Percentiles rank a stretch among this genome's conserved stretches.
Conservation (phyloP, 1,140 invertebrate genomes). For the Danaus melanippus region DNA sequence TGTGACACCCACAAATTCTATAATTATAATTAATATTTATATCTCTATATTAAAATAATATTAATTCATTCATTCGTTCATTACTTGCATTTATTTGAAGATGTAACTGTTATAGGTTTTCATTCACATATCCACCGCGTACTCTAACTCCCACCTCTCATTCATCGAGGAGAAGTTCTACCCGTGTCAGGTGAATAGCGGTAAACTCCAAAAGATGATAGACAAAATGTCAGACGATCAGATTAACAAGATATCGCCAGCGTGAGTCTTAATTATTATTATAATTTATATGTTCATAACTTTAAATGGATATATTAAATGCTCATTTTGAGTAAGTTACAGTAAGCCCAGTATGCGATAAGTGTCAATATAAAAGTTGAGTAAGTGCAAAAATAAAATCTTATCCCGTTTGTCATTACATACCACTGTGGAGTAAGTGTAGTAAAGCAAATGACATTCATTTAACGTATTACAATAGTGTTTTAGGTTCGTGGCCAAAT, state of each 20-base stretch:
- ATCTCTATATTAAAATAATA: too few species aligned
- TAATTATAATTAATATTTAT: too few species aligned
- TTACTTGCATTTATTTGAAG: neutral
- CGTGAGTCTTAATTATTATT: slow-evolving; percentile 54
- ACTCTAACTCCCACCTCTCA: slow-evolving; percentile 46
- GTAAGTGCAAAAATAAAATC: too few species aligned
- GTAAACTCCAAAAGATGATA: slow-evolving; percentile 37
- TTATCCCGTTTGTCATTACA: too few species aligned
- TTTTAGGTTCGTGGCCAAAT: slow-evolving; percentile 78
- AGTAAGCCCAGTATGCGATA: too few species aligned
- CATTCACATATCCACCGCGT: slow-evolving; percentile 61
- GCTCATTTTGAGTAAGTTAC: too few species aligned
- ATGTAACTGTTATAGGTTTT: slow-evolving; percentile 36
- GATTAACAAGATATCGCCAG: slow-evolving; percentile 68
- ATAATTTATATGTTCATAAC: neutral
- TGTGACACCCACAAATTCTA: too few species aligned
- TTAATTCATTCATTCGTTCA: too few species aligned
- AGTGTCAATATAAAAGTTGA: too few species aligned
- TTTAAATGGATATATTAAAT: too few species aligned
- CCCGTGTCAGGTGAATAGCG: slow-evolving; percentile 34
- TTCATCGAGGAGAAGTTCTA: slow-evolving; percentile 48
- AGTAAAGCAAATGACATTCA: too few species aligned
- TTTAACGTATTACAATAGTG: slow-evolving; percentile 48
- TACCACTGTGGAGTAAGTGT: too few species aligned
- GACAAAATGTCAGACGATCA: slow-evolving; percentile 72